These are phyloP conservation scores for Isotomurus palustris DNA, from an alignment of 2,888 invertebrate species.

Conservation along the genomic window DNA sequence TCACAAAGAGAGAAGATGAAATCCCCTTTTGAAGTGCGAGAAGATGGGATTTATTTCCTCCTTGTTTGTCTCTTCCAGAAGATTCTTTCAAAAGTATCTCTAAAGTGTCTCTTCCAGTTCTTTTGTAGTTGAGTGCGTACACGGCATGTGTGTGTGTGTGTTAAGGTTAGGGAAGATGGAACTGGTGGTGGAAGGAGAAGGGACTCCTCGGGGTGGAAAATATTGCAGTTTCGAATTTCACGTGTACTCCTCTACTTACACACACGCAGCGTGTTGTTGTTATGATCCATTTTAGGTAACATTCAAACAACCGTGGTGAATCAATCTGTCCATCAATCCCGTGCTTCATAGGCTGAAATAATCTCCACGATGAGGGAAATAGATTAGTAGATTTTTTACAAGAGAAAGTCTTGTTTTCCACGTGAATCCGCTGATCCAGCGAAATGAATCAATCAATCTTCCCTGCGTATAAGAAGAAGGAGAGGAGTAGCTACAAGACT, in stretches of 20 bases:
- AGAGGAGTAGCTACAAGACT: no score
- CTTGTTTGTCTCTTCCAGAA: background rate
- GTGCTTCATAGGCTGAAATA: conserved; percentile 1
- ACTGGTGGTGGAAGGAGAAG: no score
- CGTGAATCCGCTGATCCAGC: background rate
- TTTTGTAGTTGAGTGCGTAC: no score
- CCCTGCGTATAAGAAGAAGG: background rate
- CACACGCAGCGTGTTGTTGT: no score
- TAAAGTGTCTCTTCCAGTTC: no score
- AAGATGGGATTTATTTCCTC: background rate
- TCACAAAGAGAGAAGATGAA: no score
- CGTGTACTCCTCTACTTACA: no score
- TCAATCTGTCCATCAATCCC: conserved; percentile 1
- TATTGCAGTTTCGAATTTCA: no score
- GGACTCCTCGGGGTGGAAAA: no score
- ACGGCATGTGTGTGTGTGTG: no score
- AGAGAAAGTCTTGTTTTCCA: conserved; percentile 5
- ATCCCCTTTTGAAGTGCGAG: background rate
- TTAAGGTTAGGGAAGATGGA: no score
- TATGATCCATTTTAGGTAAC: background rate
- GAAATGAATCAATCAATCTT: conserved; percentile 11
- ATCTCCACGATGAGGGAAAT: conserved; percentile 1
- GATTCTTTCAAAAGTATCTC: no score
- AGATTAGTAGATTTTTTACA: background rate
- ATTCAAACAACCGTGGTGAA: background rate